Evolutionary conservation across 1,140 invertebrate genomes (phyloP).

Genomic region (Cydia pomonella): DNA sequence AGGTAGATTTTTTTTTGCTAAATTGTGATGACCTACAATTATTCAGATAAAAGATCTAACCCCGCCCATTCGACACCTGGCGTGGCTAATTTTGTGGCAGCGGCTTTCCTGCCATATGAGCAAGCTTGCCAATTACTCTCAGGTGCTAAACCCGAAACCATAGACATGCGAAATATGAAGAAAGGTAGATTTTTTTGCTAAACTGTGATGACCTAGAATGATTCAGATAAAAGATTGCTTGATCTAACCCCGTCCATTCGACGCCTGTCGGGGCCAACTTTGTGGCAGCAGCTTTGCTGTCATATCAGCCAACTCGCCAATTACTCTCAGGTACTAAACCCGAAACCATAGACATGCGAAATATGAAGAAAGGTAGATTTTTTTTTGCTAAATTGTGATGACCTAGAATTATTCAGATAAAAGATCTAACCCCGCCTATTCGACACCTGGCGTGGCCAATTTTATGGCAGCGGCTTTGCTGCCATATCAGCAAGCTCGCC

Average conservation of each 20-base stretch:
- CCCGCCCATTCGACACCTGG: too few relatives aligned
- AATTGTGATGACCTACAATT: too few relatives aligned
- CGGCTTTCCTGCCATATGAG: not conserved
- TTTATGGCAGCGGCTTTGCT: not conserved
- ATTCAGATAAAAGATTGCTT: not conserved
- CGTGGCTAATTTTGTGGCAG: not conserved
- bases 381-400: too few relatives aligned
- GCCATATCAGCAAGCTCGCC: not conserved
- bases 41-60: not conserved
- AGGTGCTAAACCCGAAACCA: too few relatives aligned
- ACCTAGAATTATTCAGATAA: not conserved
- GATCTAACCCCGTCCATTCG: not conserved
- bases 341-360: not conserved
- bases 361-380: not conserved
- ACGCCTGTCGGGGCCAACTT: not conserved
- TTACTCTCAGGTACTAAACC: not conserved
- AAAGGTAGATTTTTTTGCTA: not conserved
- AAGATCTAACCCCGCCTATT: too few relatives aligned
- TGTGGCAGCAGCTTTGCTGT: not conserved
- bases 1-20: not conserved
- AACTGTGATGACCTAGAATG: too few relatives aligned
- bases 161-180: not conserved
- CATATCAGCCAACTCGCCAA: conserved; percentile 6
- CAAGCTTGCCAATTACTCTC: not conserved
- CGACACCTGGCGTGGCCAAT: not conserved